Percentiles rank a stretch among this genome's conserved stretches.
These are phyloP conservation scores for Eupelmus urozonus DNA, from an alignment of 2,888 invertebrate genomes.

Conservation along the genomic window DNA sequence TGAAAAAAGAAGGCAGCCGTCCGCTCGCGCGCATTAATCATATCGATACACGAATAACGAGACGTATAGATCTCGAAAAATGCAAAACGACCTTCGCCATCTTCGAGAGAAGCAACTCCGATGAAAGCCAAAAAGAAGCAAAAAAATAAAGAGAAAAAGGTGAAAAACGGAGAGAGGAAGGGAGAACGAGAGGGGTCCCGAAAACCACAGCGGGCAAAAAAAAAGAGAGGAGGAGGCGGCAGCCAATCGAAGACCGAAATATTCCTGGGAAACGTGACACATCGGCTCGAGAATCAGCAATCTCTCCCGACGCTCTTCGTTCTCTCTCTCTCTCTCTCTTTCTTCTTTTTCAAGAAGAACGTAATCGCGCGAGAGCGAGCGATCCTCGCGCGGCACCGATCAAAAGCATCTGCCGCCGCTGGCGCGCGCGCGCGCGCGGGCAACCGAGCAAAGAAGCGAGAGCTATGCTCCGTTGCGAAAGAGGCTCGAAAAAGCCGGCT, in stretches of 20 bases:
- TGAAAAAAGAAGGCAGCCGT: too few relatives aligned
- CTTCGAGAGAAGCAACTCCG: constrained; percentile 2
- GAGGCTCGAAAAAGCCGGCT: constrained; percentile 19
- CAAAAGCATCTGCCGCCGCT: constrained; percentile 53
- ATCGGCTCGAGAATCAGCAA: constrained; percentile 45
- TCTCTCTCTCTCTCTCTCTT: constrained; percentile 25
- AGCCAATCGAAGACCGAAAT: constrained; percentile 44
- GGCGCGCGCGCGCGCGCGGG: too few relatives aligned
- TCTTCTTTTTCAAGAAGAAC: constrained; percentile 34
- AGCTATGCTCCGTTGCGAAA: constrained; percentile 33
- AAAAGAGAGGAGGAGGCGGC: background rate
- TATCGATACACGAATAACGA: constrained; percentile 55
- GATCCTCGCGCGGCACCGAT: constrained; percentile 39
- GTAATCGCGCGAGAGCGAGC: constrained; percentile 50
- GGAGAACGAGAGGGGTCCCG: constrained; percentile 12
- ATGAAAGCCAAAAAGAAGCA: background rate
- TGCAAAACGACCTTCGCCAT: constrained; percentile 49
- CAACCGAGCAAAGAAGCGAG: too few relatives aligned
- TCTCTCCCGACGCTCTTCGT: constrained; percentile 46
- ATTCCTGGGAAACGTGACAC: constrained; percentile 57
- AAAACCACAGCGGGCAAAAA: background rate
- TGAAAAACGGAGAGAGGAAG: background rate
- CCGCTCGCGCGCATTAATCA: constrained; percentile 50
- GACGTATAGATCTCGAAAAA: constrained; percentile 52
- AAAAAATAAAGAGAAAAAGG: background rate